Evolutionary conservation across 2,797 vertebrate genomes (phyloP).

Genomic region (Pseudotriccus pelzelni): DNA sequence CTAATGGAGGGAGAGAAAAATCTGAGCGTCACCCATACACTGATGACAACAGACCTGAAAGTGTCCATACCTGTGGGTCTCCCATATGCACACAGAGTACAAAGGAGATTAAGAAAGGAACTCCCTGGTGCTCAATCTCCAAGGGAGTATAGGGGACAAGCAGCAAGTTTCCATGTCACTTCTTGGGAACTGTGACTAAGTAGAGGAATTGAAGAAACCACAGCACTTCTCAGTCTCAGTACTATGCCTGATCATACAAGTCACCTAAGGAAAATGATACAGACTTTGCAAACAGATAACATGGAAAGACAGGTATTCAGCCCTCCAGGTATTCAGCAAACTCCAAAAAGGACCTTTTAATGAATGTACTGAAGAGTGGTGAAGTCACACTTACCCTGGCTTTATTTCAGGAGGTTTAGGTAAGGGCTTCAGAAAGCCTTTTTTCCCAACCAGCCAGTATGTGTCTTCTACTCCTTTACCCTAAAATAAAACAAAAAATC

Average conservation of each 20-base stretch:
- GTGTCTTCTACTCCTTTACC: constrained; percentile 89
- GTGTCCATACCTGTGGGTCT: rapidly evolving
- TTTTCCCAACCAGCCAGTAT: constrained; percentile 88
- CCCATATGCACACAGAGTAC: background rate
- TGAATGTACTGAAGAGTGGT: background rate
- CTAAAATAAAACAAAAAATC: constrained; percentile 59
- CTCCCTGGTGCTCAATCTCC: background rate
- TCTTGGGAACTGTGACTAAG: background rate
- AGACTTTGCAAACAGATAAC: background rate
- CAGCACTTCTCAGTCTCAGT: background rate
- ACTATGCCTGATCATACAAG: background rate
- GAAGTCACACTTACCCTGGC: constrained; percentile 59
- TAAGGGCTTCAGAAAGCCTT: constrained; percentile 88
- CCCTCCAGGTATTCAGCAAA: too few relatives aligned
- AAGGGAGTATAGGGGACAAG: background rate
- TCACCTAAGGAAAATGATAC: background rate
- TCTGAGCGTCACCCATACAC: background rate
- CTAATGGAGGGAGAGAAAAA: background rate
- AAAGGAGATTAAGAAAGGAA: background rate
- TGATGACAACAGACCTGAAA: background rate
- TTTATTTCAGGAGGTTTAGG: constrained; percentile 80
- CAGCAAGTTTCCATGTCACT: background rate
- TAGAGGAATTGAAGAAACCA: background rate
- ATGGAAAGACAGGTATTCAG: background rate
- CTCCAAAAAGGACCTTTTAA: background rate